Conservation (phyloP, 2,113 vertebrate species). For the Merops nubicus region DNA sequence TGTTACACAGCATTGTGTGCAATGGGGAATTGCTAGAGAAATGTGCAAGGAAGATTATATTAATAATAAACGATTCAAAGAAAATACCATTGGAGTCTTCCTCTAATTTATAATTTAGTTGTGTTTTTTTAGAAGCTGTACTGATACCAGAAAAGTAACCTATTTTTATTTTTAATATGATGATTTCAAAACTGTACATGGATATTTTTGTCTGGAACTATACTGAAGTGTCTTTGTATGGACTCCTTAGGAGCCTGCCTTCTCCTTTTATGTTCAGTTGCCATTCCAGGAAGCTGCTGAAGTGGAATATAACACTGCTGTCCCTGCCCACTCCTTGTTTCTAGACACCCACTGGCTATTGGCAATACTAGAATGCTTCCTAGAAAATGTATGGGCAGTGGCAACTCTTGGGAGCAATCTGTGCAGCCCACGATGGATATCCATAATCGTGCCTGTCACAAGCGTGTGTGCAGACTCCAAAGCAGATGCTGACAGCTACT, state of each 20-base stretch:
- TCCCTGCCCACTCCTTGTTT: not conserved
- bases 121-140: not conserved
- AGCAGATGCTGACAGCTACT: not conserved
- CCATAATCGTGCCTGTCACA: not conserved
- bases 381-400: not conserved
- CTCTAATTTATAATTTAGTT: not conserved
- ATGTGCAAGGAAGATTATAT: not conserved
- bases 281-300: not conserved
- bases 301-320: not conserved
- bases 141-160: not conserved
- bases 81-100: not conserved
- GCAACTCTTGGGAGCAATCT: not conserved
- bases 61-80: not conserved
- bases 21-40: not conserved
- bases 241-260: not conserved
- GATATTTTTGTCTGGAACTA: not conserved
- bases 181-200: not conserved
- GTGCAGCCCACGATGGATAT: not conserved
- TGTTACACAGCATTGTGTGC: not conserved
- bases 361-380: not conserved
- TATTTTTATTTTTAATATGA: not conserved
- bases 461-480: not conserved
- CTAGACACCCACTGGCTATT: not conserved
- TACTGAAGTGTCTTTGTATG: not conserved
- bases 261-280: not conserved